These are phyloP conservation scores for Atethmia centrago DNA, from an alignment of 2,888 invertebrate genomes.

Conservation along the genomic window DNA sequence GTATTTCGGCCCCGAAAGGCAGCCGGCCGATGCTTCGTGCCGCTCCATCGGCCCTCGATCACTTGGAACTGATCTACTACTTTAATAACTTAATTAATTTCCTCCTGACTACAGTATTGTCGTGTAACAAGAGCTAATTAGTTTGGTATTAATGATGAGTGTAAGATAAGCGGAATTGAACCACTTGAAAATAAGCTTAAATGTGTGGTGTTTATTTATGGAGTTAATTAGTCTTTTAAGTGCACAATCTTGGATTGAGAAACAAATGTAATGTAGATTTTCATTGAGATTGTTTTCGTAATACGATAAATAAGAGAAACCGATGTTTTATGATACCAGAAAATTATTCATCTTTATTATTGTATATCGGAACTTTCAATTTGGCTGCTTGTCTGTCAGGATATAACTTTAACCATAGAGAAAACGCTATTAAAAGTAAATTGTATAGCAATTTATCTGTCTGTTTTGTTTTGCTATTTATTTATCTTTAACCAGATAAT, in stretches of 20 bases:
- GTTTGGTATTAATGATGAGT: conserved; percentile 33
- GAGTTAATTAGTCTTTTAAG: conserved; percentile 1
- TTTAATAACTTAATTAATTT: conserved; percentile 78
- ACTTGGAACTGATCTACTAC: conserved; percentile 75
- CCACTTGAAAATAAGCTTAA: conserved; percentile 20
- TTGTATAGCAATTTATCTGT: conserved; percentile 42
- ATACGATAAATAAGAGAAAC: conserved; percentile 10
- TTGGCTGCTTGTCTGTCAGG: conserved; percentile 39
- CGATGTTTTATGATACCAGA: conserved; percentile 11
- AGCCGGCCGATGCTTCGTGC: conserved; percentile 75
- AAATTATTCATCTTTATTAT: conserved; percentile 27
- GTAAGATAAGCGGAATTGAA: conserved; percentile 22
- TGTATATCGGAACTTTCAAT: conserved; percentile 15
- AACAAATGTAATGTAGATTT: conserved; percentile 15
- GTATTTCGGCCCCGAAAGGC: conserved; percentile 75
- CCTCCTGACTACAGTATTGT: conserved; percentile 58
- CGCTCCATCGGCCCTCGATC: conserved; percentile 76
- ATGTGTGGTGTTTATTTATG: conserved; percentile 24
- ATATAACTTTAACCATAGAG: conserved; percentile 33
- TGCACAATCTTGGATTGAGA: conserved; percentile 2
- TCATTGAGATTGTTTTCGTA: background rate
- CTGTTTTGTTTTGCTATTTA: conserved; percentile 18
- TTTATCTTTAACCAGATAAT: background rate
- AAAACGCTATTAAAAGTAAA: conserved; percentile 47
- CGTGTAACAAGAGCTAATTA: conserved; percentile 45